phyloP scores from a whole-genome alignment of 2,888 invertebrate genomes.

The Drosophila demipolita region DNA sequence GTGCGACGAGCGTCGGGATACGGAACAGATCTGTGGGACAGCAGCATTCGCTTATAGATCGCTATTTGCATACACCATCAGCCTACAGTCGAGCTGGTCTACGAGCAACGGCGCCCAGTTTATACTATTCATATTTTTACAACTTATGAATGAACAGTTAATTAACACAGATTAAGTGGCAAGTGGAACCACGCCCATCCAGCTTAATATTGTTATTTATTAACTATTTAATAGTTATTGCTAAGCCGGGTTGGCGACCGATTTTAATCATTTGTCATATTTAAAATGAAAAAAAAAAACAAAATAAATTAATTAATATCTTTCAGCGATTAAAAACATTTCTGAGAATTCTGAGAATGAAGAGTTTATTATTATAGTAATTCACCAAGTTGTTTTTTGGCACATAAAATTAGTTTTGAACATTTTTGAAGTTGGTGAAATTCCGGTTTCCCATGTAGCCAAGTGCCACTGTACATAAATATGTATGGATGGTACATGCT shows the following conservation, averaged over 20 bases:
- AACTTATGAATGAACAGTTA: not conserved
- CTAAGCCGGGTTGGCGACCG: not conserved
- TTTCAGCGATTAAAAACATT: not conserved
- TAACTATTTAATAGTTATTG: not conserved
- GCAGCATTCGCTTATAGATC: conserved; percentile 36
- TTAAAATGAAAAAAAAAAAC: no score
- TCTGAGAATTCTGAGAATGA: not conserved
- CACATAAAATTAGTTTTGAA: not conserved
- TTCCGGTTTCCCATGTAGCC: conserved; percentile 5
- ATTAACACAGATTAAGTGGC: not conserved
- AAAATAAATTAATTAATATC: no score
- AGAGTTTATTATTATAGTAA: not conserved
- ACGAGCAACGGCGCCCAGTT: not conserved
- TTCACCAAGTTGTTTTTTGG: not conserved
- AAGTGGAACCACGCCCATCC: not conserved
- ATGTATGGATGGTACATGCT: conserved; percentile 40
- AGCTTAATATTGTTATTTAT: not conserved
- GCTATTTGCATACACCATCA: conserved; percentile 35
- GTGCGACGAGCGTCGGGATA: conserved; percentile 29
- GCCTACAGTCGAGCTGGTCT: conserved; percentile 24
- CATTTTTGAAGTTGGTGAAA: not conserved
- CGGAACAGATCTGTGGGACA: conserved; percentile 50
- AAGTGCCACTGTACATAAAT: conserved; percentile 34
- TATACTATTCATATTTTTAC: not conserved
- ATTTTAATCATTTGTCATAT: conserved; percentile 1